Evolutionary conservation across 2,113 vertebrate genomes (phyloP).

Genomic region (Rhombomys opimus): DNA sequence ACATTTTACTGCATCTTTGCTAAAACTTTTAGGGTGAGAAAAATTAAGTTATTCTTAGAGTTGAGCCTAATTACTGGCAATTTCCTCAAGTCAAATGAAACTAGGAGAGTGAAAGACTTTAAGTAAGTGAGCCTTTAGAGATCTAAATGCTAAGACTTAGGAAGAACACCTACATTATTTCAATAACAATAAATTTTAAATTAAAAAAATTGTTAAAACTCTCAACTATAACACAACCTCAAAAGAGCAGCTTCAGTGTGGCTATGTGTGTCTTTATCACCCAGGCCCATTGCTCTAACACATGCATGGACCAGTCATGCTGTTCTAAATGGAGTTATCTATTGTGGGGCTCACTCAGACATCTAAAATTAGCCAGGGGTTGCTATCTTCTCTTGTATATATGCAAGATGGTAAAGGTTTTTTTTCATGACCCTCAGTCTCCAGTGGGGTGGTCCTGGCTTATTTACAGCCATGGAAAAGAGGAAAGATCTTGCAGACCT

Average conservation of each 20-base stretch:
- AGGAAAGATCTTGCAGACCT: background rate
- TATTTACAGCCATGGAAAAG: background rate
- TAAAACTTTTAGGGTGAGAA: background rate
- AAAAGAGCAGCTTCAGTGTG: background rate
- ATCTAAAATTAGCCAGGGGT: background rate
- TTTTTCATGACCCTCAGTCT: background rate
- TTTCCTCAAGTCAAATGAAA: background rate
- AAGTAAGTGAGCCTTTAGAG: background rate
- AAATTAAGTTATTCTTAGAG: background rate
- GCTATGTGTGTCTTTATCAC: background rate
- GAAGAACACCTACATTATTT: constrained; percentile 15
- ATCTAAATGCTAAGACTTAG: background rate
- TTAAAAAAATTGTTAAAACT: background rate
- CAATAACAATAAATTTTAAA: background rate
- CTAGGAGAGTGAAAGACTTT: too few species aligned
- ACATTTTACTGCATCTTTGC: background rate
- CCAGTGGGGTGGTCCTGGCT: background rate
- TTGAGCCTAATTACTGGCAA: background rate
- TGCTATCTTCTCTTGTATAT: background rate
- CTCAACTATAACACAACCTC: background rate
- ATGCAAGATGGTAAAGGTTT: background rate
- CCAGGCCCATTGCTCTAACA: fast-evolving
- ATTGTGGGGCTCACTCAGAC: background rate
- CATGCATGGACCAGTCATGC: fast-evolving
- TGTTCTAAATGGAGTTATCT: background rate